Evolutionary conservation across 2,888 invertebrate species (phyloP), one percentile per base, ranked within the genome.

Genomic region (Ceraclea dissimilis): DNA sequence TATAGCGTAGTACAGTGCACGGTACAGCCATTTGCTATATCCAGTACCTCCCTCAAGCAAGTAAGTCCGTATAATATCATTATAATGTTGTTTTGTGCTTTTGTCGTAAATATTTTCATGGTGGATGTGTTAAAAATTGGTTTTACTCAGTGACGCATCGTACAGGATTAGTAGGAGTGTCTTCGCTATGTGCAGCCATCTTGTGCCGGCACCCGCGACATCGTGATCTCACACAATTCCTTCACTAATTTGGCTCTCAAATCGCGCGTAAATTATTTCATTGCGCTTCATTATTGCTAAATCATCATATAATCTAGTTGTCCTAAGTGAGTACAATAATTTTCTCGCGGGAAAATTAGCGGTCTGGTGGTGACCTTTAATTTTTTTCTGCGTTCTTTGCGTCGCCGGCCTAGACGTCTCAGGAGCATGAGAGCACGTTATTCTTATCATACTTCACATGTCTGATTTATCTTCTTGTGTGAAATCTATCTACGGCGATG

Each of bases 111-210:
- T 31, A 48, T 48, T 51, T 59, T 39, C 39, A 39, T 13, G 13
- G 39, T 39, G 39, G 55, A 49, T 34, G 47, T 48, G 64, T 67
- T 66, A 64, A 65, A 63, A 63, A 65, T 48, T 65, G 67, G 65
- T 64, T 67, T 66, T 67, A 69, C 73, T 73, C 69, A 51, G 77
- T 80, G 80, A 80, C 80, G 80, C 80, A 80, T 79, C 66, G 75
- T 39, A 8, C 16, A 8, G 39, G 39, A 39, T 39, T 39, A 39
- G 39, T 75, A 78, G 80, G 79, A 80, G 80, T 80, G 80, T 73
- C 79, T 39, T 39, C 68, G 65, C 69, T 73, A 39, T n/a, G n/a
- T 39, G 70, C 71, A 78, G 78, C 78, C 78, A 78, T 78, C 78
- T 77, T 78, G 76, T 75, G 68, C 39, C 53, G 68, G 70, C 71